Evolutionary conservation across 2,888 invertebrate genomes (phyloP), one percentile per base, ranked within the genome.

Genomic region (Parasteatoda lunata): DNA sequence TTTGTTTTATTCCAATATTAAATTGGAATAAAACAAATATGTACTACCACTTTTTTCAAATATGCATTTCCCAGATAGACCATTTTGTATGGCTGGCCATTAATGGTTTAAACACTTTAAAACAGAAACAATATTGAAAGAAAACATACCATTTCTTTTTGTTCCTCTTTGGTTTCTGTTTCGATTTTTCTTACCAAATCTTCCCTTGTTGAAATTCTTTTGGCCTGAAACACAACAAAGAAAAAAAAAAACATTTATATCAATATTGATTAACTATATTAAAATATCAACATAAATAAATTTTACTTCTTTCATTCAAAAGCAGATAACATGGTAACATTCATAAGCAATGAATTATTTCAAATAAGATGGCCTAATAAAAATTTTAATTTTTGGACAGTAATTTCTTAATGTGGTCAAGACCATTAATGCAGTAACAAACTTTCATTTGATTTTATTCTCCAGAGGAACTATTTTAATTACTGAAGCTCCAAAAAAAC

Each of bases 121-220:
- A 64, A 64, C 64, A 64, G 13, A 64, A 13, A 64, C 4, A 64
- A 3, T 64, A 13, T 5, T 64, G 13, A 64, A 6, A 73, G 52
- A 15, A 52, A 54, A 15, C 30, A n/a, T 11, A 84, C 77, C 77
- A 66, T 84, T 66, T 13, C 49, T 47, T 7, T 71, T 51, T 1
- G 47, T 48, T 69, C 70, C 51, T 15, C 71, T 75, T n/a, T 47
- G 49, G n/a, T 71, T 6, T 69, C 64, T 73, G 3, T 64, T 52
- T 65, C 70, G 70, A 6, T 79, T 69, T 49, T 73, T 75, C 59
- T 79, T 77, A 11, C 45, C 45, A 54, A 78, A 79, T 51, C 84
- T 75, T 64, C 78, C 78, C 69, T 70, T 85, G 13, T 73, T 73
- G 59, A 30, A 30, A 30, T 78, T 49, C 70, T 64, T 83, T 4